phyloP scores from a whole-genome alignment of 2,888 invertebrate species.

The Diaperis boleti region DNA sequence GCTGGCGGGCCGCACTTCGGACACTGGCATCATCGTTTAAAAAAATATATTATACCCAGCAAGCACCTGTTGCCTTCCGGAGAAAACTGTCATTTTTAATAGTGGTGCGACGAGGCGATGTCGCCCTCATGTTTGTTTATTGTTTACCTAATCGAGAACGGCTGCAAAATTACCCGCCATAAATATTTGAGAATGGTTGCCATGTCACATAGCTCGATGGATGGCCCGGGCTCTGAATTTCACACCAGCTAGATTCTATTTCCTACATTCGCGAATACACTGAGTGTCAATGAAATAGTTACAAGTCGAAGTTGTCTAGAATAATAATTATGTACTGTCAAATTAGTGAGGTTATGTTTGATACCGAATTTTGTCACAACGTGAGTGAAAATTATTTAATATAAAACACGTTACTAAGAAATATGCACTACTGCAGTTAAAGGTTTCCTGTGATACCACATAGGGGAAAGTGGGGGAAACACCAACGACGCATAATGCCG shows the following conservation, averaged over 20 bases:
- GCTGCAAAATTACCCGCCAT: conserved; percentile 40
- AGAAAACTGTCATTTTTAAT: conserved; percentile 40
- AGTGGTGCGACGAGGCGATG: conserved; percentile 34
- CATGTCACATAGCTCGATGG: conserved; percentile 34
- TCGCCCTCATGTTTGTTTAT: conserved; percentile 41
- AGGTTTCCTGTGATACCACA: too few relatives aligned
- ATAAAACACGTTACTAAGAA: too few relatives aligned
- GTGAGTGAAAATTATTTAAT: too few relatives aligned
- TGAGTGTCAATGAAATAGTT: too few relatives aligned
- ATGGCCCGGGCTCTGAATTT: conserved; percentile 22
- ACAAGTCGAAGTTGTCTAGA: too few relatives aligned
- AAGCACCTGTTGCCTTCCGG: conserved; percentile 40
- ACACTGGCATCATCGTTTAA: conserved; percentile 35
- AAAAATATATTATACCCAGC: conserved; percentile 34
- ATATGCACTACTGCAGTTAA: too few relatives aligned
- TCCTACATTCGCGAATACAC: background rate
- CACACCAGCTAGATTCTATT: conserved; percentile 26
- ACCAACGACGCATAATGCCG: too few relatives aligned
- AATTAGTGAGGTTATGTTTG: too few relatives aligned
- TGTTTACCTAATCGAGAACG: conserved; percentile 40
- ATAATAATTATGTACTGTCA: too few relatives aligned
- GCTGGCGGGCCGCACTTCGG: conserved; percentile 42
- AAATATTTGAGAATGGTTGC: conserved; percentile 39
- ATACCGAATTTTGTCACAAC: too few relatives aligned
- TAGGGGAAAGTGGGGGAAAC: too few relatives aligned